Evolutionary conservation across 2,888 invertebrate genomes (phyloP).

Genomic region (Rosalia funebris): DNA sequence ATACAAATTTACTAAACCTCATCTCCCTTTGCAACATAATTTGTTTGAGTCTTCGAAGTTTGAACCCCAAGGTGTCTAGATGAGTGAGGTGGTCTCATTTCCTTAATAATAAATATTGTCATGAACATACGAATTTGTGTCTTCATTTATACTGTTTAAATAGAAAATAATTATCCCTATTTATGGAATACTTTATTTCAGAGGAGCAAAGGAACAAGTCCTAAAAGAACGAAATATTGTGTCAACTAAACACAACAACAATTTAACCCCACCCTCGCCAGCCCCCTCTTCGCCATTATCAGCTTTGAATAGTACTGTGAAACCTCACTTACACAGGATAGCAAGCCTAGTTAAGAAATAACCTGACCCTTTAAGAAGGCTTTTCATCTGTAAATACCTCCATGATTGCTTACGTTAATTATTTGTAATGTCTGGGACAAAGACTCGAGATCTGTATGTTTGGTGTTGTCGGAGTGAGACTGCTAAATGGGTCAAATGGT

Average conservation of each 20-base stretch:
- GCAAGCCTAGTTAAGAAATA: slow-evolving; percentile 65
- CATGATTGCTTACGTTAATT: slow-evolving; percentile 21
- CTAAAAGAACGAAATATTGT: slow-evolving; percentile 60
- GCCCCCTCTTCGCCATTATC: slow-evolving; percentile 60
- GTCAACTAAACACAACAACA: slow-evolving; percentile 60
- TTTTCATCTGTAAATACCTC: slow-evolving; percentile 34
- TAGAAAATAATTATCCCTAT: too few species aligned
- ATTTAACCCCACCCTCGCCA: slow-evolving; percentile 59
- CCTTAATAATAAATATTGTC: too few species aligned
- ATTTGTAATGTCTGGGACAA: slow-evolving; percentile 11
- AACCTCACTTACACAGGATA: slow-evolving; percentile 65
- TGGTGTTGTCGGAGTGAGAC: slow-evolving; percentile 6
- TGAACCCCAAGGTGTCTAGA: too few species aligned
- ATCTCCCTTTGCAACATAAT: too few species aligned
- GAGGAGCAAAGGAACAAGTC: slow-evolving; percentile 67
- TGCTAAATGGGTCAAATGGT: neutral
- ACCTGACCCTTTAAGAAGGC: slow-evolving; percentile 47
- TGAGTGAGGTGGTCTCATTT: too few species aligned
- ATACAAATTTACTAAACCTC: too few species aligned
- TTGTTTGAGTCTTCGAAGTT: too few species aligned
- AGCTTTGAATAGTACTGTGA: slow-evolving; percentile 60
- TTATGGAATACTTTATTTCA: too few species aligned
- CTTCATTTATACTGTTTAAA: too few species aligned
- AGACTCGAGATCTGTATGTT: neutral
- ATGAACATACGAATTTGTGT: too few species aligned